Conservation (phyloP, 1,140 invertebrate species). For the Drosophila ogumai region DNA sequence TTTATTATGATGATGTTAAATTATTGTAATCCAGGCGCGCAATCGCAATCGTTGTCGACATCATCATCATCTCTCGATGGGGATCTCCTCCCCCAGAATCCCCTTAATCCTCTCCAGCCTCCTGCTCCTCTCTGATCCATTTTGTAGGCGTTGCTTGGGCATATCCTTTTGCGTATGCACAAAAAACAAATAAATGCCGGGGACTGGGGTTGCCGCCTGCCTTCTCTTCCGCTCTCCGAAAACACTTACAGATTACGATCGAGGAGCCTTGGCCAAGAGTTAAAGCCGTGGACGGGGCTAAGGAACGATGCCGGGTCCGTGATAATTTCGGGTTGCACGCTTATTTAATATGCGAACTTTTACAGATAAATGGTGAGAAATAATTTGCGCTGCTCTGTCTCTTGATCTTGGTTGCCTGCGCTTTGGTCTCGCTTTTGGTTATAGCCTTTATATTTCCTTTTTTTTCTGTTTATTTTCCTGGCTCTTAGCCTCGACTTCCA, state of each 20-base stretch:
- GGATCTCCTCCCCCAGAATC: constrained; percentile 25
- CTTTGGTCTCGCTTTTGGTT: constrained; percentile 19
- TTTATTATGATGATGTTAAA: constrained; percentile 85
- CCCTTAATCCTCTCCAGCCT: not conserved
- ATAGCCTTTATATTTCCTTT: not conserved
- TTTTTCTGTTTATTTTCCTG: not conserved
- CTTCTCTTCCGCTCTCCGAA: constrained; percentile 10
- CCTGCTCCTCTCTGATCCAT: not conserved
- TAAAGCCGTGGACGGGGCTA: constrained; percentile 9
- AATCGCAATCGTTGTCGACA: constrained; percentile 84
- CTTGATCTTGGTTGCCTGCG: constrained; percentile 33
- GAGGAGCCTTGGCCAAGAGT: constrained; percentile 58
- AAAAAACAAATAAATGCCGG: constrained; percentile 78
- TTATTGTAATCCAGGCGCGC: constrained; percentile 84
- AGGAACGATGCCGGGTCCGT: constrained; percentile 72
- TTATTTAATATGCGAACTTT: constrained; percentile 84
- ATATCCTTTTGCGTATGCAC: constrained; percentile 80
- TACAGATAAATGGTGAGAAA: constrained; percentile 84
- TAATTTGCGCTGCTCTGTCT: constrained; percentile 79
- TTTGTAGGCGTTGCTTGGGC: constrained; percentile 69
- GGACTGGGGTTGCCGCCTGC: not conserved
- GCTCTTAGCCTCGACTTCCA: constrained; percentile 8
- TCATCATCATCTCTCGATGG: constrained; percentile 69
- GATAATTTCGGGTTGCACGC: constrained; percentile 82
- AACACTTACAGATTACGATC: constrained; percentile 82